Evolutionary conservation across 2,888 invertebrate species (phyloP), one percentile per base, ranked within the genome.

Genomic region (Plusia festucae): DNA sequence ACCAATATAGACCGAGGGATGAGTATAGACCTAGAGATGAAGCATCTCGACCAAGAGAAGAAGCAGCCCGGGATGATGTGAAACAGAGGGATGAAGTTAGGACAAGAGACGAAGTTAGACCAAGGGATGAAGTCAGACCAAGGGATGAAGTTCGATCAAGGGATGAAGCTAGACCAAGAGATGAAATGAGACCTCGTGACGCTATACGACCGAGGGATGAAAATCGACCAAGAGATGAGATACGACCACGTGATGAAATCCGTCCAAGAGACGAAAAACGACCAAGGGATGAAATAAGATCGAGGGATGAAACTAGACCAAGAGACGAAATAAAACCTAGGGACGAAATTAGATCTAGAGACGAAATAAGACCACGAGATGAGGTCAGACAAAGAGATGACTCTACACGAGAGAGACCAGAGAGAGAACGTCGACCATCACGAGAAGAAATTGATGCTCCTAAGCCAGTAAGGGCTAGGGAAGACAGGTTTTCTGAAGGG

Each of bases 401-500:
- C 68, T 57, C 65, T 13, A 82, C 88, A 65, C 88, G 34, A 52
- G 91, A 81, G 88, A 81, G 74, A 57, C 62, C 69, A n/a, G 73
- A 65, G 13, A 64, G 69, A 64, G 69, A 69, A 13, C 58, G 78
- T 18, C 75, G 81, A 34, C 83, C 86, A 9, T 9, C 56, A 0
- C 79, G 82, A 60, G 89, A 89, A 61, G 87, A 88, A 18, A 16
- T 8, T 53, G 86, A 86, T 53, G 79, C 81, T 63, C 63, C 78
- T 16, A 77, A 76, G 65, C 70, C 78, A 4, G 32, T 71, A 0
- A 78, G 78, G 8, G 71, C 86, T 2, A 82, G 88, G 78, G 89
- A 87, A n/a, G 88, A 88, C 57, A 85, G 84, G 53, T 85, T 85
- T 40, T 87, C 82, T 13, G 89, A 92, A 83, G 88, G 90, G 1